Evolutionary conservation across 2,797 vertebrate species (phyloP).

Genomic region (Catamblyrhynchus diadema): DNA sequence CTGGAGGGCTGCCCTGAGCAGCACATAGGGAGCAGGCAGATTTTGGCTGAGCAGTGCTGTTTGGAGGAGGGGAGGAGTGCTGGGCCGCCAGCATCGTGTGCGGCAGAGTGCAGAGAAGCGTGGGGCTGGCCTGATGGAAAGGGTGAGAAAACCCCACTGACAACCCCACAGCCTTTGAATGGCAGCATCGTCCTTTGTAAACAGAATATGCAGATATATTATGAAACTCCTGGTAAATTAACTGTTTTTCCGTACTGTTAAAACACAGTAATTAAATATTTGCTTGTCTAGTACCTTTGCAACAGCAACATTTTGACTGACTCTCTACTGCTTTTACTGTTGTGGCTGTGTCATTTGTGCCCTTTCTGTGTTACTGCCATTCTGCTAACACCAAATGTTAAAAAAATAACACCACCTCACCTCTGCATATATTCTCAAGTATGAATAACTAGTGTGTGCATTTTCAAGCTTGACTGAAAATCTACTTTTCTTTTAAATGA

Average conservation of each 20-base stretch:
- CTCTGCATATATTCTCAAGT: background rate
- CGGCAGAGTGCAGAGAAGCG: rapidly evolving
- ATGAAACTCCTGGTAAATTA: background rate
- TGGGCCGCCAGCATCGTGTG: rapidly evolving
- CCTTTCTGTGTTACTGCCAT: background rate
- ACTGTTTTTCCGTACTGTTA: background rate
- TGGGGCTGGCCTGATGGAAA: background rate
- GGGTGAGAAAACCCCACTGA: background rate
- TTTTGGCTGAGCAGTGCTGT: background rate
- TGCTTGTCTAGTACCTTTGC: background rate
- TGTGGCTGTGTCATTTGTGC: background rate
- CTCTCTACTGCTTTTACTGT: background rate
- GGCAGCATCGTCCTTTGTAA: background rate
- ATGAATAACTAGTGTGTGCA: background rate
- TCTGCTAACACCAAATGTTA: background rate
- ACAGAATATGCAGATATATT: background rate
- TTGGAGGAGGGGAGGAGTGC: background rate
- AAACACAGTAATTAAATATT: background rate
- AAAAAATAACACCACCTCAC: background rate
- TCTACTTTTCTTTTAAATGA: background rate
- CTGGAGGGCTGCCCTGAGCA: background rate
- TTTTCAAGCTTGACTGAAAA: background rate
- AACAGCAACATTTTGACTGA: background rate
- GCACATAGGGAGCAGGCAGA: background rate
- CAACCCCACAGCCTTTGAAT: background rate